Evolutionary conservation across 2,797 vertebrate genomes (phyloP), one percentile per base, ranked within the genome.

Genomic region (Trichosurus vulpecula): DNA sequence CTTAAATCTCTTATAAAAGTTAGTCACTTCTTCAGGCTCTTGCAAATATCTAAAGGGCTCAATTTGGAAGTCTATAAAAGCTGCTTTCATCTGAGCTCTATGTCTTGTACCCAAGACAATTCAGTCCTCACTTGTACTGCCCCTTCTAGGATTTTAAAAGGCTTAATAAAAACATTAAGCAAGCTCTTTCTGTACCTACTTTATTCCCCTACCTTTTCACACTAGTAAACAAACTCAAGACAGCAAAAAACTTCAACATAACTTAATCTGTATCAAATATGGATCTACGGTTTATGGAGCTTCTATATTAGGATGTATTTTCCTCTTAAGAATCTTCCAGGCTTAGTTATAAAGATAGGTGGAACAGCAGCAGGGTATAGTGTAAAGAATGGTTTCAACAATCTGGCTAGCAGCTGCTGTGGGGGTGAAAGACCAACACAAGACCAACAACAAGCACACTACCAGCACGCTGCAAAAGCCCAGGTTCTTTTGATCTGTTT

Each of bases 61-160:
- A 35, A 51, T 30, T 13, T 89, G 19, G 87, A 95, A 96, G 58
- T 35, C 66, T 14, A 47, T 35, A 92, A 90, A 90, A 95, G 29
- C 22, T 92, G 74, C 29, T 90, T 97, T 92, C 91, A 55, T 52
- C 92, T 95, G 41, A 47, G 52, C 52, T 97, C 89, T 94, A 93
- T 66, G 74, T 35, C 81, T 87, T 29, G 4, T 13, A 92, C 61
- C 91, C 93, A 95, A 91, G 91, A 94, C 90, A 74, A 90, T 54
- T 12, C 16, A 93, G 52, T 52, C 16, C 58, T 57, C 31, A 92
- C 13, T 52, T 54, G 22, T 58, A 74, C 51, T 10, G 53, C n/a
- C 56, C 58, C 30, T 94, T 93, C 52, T 81, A 95, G 54, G n/a
- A 91, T 90, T 93, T 97, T 93, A 90, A 91, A 94, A 29, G 56